A percentile compares a stretch with the other conserved stretches of the same genome.
Conservation (phyloP, 2,888 invertebrate genomes). For the Drosophila antonietae region DNA sequence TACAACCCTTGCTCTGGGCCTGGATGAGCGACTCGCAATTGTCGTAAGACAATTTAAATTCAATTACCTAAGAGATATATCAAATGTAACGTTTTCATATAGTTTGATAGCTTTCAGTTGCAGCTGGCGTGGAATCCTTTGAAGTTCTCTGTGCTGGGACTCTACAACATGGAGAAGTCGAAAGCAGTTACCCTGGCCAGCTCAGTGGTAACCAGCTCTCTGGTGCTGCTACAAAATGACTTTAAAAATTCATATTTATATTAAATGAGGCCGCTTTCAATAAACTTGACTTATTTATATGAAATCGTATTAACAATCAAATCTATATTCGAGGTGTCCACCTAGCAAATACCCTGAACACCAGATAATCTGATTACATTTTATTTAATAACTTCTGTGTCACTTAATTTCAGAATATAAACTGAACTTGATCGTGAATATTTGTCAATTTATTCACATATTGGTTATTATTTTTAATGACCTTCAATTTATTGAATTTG, state of each 20-base stretch:
- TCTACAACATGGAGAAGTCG: constrained; percentile 5
- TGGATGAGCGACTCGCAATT: constrained; percentile 39
- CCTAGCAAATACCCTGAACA: too few relatives aligned
- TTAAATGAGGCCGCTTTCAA: not conserved
- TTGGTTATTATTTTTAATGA: too few relatives aligned
- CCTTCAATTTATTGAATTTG: too few relatives aligned
- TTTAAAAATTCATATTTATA: constrained; percentile 15
- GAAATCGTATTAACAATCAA: too few relatives aligned
- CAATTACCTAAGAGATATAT: not conserved
- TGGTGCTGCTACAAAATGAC: constrained; percentile 48
- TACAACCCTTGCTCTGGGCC: constrained; percentile 6
- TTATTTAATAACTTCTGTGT: not conserved
- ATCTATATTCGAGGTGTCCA: too few relatives aligned
- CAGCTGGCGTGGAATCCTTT: constrained; percentile 46
- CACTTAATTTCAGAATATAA: not conserved
- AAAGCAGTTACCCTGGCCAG: constrained; percentile 11
- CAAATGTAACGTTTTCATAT: not conserved
- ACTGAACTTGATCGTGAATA: too few relatives aligned
- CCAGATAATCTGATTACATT: not conserved
- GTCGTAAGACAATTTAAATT: not conserved
- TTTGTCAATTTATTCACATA: too few relatives aligned
- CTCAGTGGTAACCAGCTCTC: constrained; percentile 35
- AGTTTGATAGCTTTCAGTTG: constrained; percentile 31
- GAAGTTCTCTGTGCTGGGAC: constrained; percentile 17
- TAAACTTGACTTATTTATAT: not conserved